Conservation (phyloP, 2,797 vertebrate species). For the Sandelia bainsii region DNA sequence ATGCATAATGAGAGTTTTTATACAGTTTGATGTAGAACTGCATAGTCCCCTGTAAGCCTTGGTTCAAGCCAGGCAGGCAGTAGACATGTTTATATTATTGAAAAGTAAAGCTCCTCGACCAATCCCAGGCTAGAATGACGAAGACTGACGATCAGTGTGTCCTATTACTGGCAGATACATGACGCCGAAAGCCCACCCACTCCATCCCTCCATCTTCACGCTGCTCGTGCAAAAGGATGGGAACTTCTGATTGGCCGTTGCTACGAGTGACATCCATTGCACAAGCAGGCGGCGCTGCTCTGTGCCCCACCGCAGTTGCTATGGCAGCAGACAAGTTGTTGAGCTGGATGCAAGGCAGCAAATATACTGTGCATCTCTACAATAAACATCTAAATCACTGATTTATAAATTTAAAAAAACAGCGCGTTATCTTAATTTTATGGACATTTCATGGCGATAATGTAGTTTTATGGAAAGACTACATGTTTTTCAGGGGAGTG, state of each 20-base stretch:
- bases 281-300: slow-evolving; percentile 85
- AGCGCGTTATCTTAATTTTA: background rate
- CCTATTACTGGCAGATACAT: slow-evolving; percentile 78
- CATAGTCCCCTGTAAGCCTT: slow-evolving; percentile 79
- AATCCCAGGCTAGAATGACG: slow-evolving; percentile 72
- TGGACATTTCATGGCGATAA: background rate
- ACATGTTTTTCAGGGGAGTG: background rate
- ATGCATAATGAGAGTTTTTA: slow-evolving; percentile 85
- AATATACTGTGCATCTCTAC: slow-evolving; percentile 56
- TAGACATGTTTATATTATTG: slow-evolving; percentile 90
- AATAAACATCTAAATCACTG: slow-evolving; percentile 41
- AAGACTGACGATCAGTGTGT: slow-evolving; percentile 74
- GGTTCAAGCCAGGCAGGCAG: slow-evolving; percentile 78
- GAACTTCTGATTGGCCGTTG: slow-evolving; percentile 90
- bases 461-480: background rate
- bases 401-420: background rate
- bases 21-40: slow-evolving; percentile 86
- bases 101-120: slow-evolving; percentile 78
- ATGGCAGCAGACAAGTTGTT: slow-evolving; percentile 88
- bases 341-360: slow-evolving; percentile 80
- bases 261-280: slow-evolving; percentile 85
- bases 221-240: slow-evolving; percentile 77
- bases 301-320: slow-evolving; percentile 85
- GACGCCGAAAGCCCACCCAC: slow-evolving; percentile 75
- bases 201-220: slow-evolving; percentile 80